Conservation (phyloP, 2,888 invertebrate genomes). For the Vannuccia rotundouncinata region DNA sequence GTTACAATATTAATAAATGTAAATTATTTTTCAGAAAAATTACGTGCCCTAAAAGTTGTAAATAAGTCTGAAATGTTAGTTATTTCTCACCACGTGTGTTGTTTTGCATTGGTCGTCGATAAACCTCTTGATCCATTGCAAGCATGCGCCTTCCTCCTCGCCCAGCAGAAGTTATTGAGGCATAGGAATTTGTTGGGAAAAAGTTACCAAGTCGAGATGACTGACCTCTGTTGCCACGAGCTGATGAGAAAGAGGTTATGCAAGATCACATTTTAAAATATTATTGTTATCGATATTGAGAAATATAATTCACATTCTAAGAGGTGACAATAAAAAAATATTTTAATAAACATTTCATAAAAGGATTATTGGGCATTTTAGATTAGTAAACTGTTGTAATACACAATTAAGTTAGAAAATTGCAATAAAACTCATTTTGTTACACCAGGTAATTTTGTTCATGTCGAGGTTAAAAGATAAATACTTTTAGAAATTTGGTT, state of each 20-base stretch:
- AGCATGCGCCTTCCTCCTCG: neutral
- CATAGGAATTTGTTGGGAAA: neutral
- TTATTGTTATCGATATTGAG: neutral
- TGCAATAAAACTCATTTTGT: too few species aligned
- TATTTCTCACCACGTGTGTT: neutral
- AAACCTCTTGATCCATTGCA: neutral
- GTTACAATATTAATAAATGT: too few species aligned
- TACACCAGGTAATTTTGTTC: too few species aligned
- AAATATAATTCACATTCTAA: neutral
- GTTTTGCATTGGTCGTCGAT: neutral
- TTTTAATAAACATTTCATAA: neutral
- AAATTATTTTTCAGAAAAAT: too few species aligned
- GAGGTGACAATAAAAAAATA: neutral
- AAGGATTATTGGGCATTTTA: neutral
- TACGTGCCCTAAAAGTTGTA: too few species aligned
- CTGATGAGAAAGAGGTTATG: neutral
- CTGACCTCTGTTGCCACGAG: neutral
- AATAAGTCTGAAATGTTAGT: too few species aligned
- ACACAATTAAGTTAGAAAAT: too few species aligned
- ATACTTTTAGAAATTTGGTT: too few species aligned
- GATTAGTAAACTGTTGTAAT: too few species aligned
- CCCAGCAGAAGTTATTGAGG: neutral
- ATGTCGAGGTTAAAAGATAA: too few species aligned
- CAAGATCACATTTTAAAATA: neutral
- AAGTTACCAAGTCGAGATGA: neutral